phyloP scores from a whole-genome alignment of 1,140 invertebrate genomes.

The Nebria ingens region DNA sequence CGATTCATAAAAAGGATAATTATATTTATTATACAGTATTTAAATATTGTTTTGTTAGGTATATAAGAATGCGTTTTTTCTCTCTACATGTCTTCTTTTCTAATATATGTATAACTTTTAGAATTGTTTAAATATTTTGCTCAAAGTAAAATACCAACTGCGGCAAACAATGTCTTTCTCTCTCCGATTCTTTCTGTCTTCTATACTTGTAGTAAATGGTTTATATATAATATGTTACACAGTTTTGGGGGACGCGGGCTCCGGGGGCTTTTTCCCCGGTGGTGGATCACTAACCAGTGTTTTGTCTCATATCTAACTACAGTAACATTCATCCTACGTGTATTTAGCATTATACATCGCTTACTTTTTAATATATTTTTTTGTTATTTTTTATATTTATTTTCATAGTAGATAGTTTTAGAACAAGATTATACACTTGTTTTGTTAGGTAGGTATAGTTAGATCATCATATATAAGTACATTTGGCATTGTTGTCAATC shows the following conservation, averaged over 20 bases:
- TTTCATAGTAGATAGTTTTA: too few relatives aligned
- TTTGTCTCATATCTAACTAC: not conserved
- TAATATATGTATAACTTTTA: constrained; percentile 10
- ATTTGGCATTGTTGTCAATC: not conserved
- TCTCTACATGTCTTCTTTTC: constrained; percentile 5
- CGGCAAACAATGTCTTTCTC: not conserved
- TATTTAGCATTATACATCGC: constrained; percentile 6
- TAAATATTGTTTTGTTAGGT: constrained; percentile 3
- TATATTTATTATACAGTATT: constrained; percentile 9
- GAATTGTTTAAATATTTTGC: constrained; percentile 9
- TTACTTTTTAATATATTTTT: not conserved
- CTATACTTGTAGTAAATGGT: not conserved
- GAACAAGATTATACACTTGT: not conserved
- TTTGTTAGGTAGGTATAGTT: not conserved
- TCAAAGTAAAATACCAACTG: constrained; percentile 6
- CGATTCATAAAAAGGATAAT: constrained; percentile 2
- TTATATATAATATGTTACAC: not conserved
- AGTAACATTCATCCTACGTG: not conserved
- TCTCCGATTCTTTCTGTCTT: not conserved
- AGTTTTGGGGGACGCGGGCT: not conserved
- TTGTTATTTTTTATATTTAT: not conserved
- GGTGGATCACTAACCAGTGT: constrained; percentile 8
- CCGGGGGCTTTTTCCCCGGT: not conserved
- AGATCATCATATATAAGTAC: not conserved
- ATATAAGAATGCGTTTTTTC: constrained; percentile 7